phyloP scores from a whole-genome alignment of 2,113 vertebrate genomes.

The Anarhynchus alexandrinus region DNA sequence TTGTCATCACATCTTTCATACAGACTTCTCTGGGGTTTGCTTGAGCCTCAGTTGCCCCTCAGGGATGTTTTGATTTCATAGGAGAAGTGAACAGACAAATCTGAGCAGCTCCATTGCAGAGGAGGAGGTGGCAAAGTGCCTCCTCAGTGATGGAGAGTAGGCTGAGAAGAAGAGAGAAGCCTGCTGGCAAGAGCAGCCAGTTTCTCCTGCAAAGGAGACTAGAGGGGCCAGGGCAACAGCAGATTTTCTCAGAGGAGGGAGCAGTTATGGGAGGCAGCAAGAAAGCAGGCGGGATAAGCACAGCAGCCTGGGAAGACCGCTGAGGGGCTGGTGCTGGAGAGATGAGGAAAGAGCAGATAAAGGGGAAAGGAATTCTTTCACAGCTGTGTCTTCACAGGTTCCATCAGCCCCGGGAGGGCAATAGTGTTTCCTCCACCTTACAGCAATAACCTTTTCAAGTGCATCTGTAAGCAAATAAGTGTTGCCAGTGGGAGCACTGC shows the following conservation, averaged over 20 bases:
- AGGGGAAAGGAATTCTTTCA: neutral
- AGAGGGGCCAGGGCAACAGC: neutral
- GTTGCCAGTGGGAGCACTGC: neutral
- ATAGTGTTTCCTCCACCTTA: neutral
- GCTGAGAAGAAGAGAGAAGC: neutral
- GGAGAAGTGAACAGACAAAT: neutral
- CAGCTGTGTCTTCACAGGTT: neutral
- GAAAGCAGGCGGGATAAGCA: neutral
- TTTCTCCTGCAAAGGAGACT: neutral
- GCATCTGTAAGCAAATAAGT: neutral
- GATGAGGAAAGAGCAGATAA: neutral
- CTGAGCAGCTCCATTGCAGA: neutral
- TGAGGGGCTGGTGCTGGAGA: neutral
- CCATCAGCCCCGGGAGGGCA: neutral
- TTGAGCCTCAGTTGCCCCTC: neutral
- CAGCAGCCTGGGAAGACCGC: neutral
- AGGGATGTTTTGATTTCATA: neutral
- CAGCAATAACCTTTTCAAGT: neutral
- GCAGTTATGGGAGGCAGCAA: neutral
- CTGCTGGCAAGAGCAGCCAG: neutral
- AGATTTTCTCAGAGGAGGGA: neutral
- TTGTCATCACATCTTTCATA: neutral
- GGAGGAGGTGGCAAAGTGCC: neutral
- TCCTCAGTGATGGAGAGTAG: neutral
- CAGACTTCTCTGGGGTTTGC: neutral